phyloP scores from a whole-genome alignment of 2,888 invertebrate genomes.

The Siphlonurus alternatus region DNA sequence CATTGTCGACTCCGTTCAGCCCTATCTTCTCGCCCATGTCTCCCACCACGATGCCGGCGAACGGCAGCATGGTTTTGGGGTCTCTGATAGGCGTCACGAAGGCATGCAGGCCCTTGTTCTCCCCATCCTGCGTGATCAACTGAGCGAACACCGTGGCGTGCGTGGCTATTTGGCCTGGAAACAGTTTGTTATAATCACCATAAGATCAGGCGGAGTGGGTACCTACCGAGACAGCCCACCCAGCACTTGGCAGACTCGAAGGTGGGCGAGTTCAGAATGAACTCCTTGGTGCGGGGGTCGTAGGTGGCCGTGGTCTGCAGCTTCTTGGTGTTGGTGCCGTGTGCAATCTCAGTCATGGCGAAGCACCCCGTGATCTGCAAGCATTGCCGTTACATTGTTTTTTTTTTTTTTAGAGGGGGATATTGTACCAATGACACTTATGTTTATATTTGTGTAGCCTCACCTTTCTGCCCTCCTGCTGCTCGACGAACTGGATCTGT shows the following conservation, averaged over 20 bases:
- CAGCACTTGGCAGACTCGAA: constrained; percentile 35
- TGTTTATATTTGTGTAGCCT: no score
- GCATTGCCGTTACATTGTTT: no score
- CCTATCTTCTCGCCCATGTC: constrained; percentile 89
- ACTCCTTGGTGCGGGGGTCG: constrained; percentile 29
- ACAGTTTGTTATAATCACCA: no score
- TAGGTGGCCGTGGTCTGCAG: constrained; percentile 32
- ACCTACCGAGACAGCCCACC: constrained; percentile 27
- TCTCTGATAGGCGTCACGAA: constrained; percentile 76
- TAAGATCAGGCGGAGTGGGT: no score
- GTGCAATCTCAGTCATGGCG: constrained; percentile 34
- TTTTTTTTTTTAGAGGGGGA: no score
- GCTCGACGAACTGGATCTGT: constrained; percentile 30
- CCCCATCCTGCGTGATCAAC: constrained; percentile 58
- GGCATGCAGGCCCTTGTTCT: constrained; percentile 60
- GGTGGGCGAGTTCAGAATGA: constrained; percentile 33
- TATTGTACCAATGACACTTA: no score
- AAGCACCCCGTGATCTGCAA: constrained; percentile 30
- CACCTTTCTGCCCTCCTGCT: no score
- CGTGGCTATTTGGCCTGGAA: constrained; percentile 57
- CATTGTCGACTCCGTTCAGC: constrained; percentile 85
- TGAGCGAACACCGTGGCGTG: constrained; percentile 81
- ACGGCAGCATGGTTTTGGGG: constrained; percentile 47
- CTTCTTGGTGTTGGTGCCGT: constrained; percentile 34
- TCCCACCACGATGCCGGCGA: constrained; percentile 68